These are phyloP conservation scores for Triplophysa yarkandensis DNA, from an alignment of 2,797 vertebrate species.

Conservation along the genomic window DNA sequence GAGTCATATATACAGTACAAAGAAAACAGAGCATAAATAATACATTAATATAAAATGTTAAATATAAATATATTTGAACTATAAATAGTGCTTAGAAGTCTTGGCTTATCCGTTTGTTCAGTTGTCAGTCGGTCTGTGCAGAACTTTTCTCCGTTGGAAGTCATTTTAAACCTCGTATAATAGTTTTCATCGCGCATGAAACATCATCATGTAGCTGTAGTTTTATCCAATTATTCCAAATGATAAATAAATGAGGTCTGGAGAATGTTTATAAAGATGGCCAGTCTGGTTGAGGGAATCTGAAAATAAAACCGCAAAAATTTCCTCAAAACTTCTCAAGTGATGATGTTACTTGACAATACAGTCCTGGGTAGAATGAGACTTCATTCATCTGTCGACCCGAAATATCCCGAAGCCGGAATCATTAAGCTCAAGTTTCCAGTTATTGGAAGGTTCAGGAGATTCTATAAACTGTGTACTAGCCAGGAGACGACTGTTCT, in stretches of 20 bases:
- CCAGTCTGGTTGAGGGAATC: not conserved
- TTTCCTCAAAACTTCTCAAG: not conserved
- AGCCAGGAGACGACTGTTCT: accelerated
- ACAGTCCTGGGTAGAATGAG: conserved; percentile 11
- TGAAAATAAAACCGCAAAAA: not conserved
- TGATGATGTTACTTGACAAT: not conserved
- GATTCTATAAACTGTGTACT: conserved; percentile 40
- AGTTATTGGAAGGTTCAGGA: accelerated
- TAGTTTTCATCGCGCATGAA: not conserved
- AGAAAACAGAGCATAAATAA: conserved; percentile 13
- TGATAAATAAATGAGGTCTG: not conserved
- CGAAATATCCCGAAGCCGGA: conserved; percentile 71
- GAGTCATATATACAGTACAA: not conserved
- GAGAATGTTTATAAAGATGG: not conserved
- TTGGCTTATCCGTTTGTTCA: not conserved
- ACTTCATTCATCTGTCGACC: conserved; percentile 47
- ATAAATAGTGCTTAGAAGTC: conserved; percentile 20
- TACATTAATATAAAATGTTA: not conserved
- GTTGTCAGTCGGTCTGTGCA: not conserved
- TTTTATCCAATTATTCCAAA: conserved; percentile 11
- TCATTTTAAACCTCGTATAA: not conserved
- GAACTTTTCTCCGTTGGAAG: not conserved
- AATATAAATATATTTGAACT: conserved; percentile 46
- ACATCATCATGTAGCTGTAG: not conserved
- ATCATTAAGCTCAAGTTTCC: conserved; percentile 53